These are phyloP conservation scores for Sphenopsis melanotis DNA, from an alignment of 2,797 vertebrate species.

Conservation along the genomic window DNA sequence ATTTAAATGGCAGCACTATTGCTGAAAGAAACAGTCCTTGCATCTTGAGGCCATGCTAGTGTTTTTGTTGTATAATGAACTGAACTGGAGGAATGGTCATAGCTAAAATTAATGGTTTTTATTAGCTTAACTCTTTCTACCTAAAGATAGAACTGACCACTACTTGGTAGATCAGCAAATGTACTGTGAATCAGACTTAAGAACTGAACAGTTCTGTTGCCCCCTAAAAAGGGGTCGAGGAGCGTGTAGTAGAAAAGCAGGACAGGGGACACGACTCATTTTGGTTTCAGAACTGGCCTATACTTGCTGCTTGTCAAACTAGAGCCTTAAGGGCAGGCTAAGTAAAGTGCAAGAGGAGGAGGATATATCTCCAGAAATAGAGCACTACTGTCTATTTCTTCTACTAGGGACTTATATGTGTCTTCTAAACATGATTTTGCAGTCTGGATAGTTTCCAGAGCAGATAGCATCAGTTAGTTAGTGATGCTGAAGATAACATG, in stretches of 20 bases:
- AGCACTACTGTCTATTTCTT: not conserved
- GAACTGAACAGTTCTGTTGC: not conserved
- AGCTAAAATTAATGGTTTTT: not conserved
- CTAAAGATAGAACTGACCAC: not conserved
- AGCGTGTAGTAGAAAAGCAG: not conserved
- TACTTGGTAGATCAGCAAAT: not conserved
- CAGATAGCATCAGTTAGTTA: not conserved
- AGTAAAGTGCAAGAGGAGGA: not conserved
- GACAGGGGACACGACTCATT: not conserved
- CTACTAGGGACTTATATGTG: not conserved
- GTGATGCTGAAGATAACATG: not conserved
- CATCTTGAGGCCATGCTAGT: fast-evolving
- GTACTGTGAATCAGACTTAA: not conserved
- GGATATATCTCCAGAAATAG: not conserved
- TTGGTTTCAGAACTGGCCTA: not conserved
- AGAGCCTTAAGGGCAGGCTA: not conserved
- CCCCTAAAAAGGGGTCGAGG: not conserved
- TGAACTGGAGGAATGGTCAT: not conserved
- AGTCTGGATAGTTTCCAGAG: not conserved
- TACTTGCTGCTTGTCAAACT: not conserved
- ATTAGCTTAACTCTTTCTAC: not conserved
- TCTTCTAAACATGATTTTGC: not conserved
- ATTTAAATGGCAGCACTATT: not conserved
- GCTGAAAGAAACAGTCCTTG: not conserved
- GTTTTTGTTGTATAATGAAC: not conserved